These are phyloP conservation scores for Otis tarda DNA, from an alignment of 2,113 vertebrate species.

Conservation along the genomic window DNA sequence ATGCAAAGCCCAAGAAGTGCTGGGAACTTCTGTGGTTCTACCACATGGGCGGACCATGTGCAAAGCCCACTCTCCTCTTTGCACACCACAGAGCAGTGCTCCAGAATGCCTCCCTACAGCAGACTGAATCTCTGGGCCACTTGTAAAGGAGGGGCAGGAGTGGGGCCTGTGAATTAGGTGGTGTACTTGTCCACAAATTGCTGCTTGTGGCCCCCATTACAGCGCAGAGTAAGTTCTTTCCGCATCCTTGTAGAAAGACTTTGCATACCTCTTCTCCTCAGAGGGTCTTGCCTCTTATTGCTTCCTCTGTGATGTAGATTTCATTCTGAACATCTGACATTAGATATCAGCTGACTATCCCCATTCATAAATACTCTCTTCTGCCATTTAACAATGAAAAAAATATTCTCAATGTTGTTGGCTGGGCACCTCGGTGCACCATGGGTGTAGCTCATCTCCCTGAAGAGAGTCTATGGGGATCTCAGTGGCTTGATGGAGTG, in stretches of 20 bases:
- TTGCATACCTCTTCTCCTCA: background rate
- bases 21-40: slow-evolving; percentile 49
- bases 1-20: slow-evolving; percentile 57
- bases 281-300: background rate
- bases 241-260: slow-evolving; percentile 13
- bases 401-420: background rate
- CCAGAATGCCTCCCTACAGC: background rate
- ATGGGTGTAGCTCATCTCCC: background rate
- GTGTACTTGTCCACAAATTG: slow-evolving; percentile 8
- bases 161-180: background rate
- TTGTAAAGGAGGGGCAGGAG: background rate
- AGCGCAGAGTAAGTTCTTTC: slow-evolving; percentile 21
- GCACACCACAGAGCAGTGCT: background rate
- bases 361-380: background rate
- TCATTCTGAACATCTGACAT: slow-evolving; percentile 13
- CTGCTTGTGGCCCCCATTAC: slow-evolving; percentile 23
- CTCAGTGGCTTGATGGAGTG: background rate
- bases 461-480: background rate
- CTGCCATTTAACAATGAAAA: background rate
- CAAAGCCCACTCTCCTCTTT: background rate
- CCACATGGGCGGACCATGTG: background rate
- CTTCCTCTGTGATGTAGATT: slow-evolving; percentile 14
- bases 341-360: slow-evolving; percentile 1
- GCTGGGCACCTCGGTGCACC: background rate
- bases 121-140: background rate